phyloP scores from a whole-genome alignment of 2,888 invertebrate species.

The Pycnomerus fuliginosus region DNA sequence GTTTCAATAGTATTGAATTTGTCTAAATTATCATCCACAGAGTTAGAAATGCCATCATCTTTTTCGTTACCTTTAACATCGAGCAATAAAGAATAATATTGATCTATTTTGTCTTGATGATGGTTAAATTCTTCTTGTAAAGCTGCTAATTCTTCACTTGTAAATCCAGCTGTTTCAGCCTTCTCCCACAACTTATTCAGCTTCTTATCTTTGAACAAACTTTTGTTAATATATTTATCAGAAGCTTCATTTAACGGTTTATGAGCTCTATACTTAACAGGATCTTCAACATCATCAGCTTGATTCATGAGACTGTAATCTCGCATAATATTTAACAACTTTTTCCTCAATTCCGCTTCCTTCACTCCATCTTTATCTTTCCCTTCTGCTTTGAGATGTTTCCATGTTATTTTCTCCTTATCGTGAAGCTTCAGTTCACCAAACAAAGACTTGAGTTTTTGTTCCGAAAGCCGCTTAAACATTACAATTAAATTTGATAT shows the following conservation, averaged over 20 bases:
- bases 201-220: slow-evolving; percentile 86
- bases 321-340: slow-evolving; percentile 78
- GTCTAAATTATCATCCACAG: slow-evolving; percentile 70
- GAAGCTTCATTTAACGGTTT: slow-evolving; percentile 52
- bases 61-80: slow-evolving; percentile 65
- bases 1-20: slow-evolving; percentile 69
- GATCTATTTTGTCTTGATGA: slow-evolving; percentile 90
- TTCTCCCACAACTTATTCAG: slow-evolving; percentile 87
- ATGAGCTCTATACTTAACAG: slow-evolving; percentile 59
- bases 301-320: slow-evolving; percentile 79
- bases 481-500: not conserved
- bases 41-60: slow-evolving; percentile 66
- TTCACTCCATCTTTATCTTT: slow-evolving; percentile 84
- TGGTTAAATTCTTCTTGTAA: slow-evolving; percentile 87
- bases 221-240: slow-evolving; percentile 69
- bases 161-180: slow-evolving; percentile 85
- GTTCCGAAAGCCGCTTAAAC: slow-evolving; percentile 74
- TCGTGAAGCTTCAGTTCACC: slow-evolving; percentile 90
- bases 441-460: slow-evolving; percentile 81
- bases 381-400: slow-evolving; percentile 78
- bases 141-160: slow-evolving; percentile 76
- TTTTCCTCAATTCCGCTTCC: slow-evolving; percentile 77
- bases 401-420: slow-evolving; percentile 85
- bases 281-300: slow-evolving; percentile 68
- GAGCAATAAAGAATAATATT: slow-evolving; percentile 78